phyloP scores from a whole-genome alignment of 2,797 vertebrate species.

The Emys orbicularis region DNA sequence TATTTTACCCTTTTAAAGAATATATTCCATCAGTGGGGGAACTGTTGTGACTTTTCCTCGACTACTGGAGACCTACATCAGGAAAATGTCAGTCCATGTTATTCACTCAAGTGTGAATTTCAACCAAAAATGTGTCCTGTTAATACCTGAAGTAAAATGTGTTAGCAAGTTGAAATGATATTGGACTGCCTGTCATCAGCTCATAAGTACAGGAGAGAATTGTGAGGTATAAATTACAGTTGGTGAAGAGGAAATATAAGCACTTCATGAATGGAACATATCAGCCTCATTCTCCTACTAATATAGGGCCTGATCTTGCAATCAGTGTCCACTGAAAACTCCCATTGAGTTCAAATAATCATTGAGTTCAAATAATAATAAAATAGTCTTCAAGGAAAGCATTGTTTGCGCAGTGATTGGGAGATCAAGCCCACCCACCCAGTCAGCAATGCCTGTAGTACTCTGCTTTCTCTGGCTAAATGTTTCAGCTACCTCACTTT shows the following conservation, averaged over 20 bases:
- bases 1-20: slow-evolving; percentile 8
- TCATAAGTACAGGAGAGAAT: not conserved
- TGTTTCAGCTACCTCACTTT: not conserved
- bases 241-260: slow-evolving; percentile 29
- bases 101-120: not conserved
- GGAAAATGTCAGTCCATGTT: not conserved
- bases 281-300: not conserved
- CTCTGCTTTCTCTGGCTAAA: not conserved
- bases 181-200: not conserved
- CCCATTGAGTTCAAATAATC: not conserved
- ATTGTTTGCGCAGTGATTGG: not conserved
- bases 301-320: not conserved
- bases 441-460: not conserved
- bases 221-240: not conserved
- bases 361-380: too few relatives aligned
- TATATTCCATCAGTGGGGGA: not conserved
- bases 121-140: not conserved
- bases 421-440: not conserved
- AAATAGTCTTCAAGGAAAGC: not conserved
- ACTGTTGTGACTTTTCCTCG: not conserved
- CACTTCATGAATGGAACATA: not conserved
- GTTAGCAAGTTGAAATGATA: not conserved
- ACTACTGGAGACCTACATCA: not conserved
- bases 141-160: not conserved
- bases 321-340: not conserved